Conservation (phyloP, 2,113 vertebrate genomes). For the Anolis sagrei region DNA sequence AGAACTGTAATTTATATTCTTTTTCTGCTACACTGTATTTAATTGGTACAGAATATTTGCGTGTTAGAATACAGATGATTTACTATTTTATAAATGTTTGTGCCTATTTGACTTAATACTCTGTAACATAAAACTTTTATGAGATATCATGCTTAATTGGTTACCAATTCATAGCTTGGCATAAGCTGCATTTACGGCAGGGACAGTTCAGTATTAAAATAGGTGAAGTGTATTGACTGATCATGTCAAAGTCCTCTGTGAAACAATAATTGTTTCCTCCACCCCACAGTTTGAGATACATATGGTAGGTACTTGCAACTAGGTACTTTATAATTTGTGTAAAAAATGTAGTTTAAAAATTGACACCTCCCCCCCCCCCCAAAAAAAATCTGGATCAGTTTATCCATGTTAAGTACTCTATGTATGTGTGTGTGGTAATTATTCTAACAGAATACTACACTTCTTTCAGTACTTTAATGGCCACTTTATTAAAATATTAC, state of each 20-base stretch:
- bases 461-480: not conserved
- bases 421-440: not conserved
- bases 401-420: too few relatives aligned
- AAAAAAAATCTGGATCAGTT: too few relatives aligned
- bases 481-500: not conserved
- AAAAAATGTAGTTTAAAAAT: too few relatives aligned
- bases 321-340: not conserved
- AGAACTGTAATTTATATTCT: conserved; percentile 97
- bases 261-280: not conserved
- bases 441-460: not conserved
- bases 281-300: not conserved
- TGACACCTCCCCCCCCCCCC: too few relatives aligned
- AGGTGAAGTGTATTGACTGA: not conserved
- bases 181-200: conserved; percentile 4
- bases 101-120: conserved; percentile 52
- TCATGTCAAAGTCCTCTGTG: accelerated
- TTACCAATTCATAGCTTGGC: not conserved
- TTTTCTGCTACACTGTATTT: conserved; percentile 87
- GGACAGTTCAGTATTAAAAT: not conserved
- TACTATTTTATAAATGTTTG: conserved; percentile 72
- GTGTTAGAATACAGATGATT: conserved; percentile 95
- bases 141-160: not conserved
- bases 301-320: not conserved
- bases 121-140: conserved; percentile 46
- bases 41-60: conserved; percentile 88